Conservation (phyloP, 2,888 invertebrate species). For the Netelia fuscicornis region DNA sequence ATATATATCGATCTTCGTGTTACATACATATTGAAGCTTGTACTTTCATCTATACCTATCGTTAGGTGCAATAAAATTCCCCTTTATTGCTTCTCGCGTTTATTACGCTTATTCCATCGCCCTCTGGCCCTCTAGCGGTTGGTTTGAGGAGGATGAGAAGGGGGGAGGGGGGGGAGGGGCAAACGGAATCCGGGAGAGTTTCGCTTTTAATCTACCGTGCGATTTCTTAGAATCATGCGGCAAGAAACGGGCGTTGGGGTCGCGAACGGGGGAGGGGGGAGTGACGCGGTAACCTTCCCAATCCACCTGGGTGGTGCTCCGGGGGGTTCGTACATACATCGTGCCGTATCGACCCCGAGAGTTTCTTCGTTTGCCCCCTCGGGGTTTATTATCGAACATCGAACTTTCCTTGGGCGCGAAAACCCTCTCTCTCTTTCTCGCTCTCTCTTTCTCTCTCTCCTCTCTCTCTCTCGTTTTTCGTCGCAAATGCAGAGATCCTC, state of each 20-base stretch:
- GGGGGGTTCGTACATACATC: background rate
- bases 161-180: background rate
- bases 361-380: conserved; percentile 30
- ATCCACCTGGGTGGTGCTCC: background rate
- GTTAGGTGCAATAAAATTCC: conserved; percentile 56
- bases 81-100: conserved; percentile 54
- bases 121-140: background rate
- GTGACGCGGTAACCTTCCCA: background rate
- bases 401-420: conserved; percentile 3
- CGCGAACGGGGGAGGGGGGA: background rate
- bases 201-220: conserved; percentile 53
- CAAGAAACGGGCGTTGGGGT: conserved; percentile 30
- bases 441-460: conserved; percentile 29
- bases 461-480: too few relatives aligned
- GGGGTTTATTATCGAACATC: conserved; percentile 45
- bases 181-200: conserved; percentile 11
- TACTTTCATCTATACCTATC: conserved; percentile 38
- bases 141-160: too few relatives aligned
- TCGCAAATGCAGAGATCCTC: too few relatives aligned
- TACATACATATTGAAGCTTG: background rate
- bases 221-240: conserved; percentile 54
- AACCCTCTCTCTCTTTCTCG: conserved; percentile 15
- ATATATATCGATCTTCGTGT: conserved; percentile 4
- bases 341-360: conserved; percentile 19
- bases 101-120: conserved; percentile 50